Base-by-base conservation (phyloP, 2,113 vertebrate genomes). In the Ovibos moschatus region DNA sequence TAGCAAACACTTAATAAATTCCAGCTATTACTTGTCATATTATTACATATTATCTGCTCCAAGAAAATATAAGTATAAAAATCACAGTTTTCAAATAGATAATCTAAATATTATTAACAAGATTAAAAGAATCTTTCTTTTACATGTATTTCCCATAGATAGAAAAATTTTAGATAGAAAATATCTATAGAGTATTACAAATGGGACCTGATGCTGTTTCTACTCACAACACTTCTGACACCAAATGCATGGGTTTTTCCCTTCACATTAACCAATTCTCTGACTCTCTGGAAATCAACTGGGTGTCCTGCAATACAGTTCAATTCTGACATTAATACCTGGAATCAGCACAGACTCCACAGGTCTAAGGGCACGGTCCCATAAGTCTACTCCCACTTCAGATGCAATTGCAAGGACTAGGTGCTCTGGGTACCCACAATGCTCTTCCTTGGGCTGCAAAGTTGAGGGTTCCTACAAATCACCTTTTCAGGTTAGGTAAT, bases 1-100 rank as follows among this genome's bases (percentile, higher is more conserved):
- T 4, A 76, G 55, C 43, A 83, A 98, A 91, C 23, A 43, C 51
- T 94, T 87, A 91, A 79, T 89, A 95, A 89, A 96, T 94, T 45
- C 40, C 50, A 95, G 33, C 50, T 86, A 33, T n/a, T 92, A 78
- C 14, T 58, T 36, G 40, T 27, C 53, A 76, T 67, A 50, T 76
- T 86, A n/a, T 25, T 25, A 55, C 12, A 43, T 53, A 87, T 55
- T 14, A 76, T 55, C 25, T 93, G 15, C 36, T 76, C n/a, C 55
- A 88, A 67, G 64, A 43, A 92, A 96, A 76, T 50, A 10, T 4
- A 7, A 84, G 23, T 50, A 47, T 82, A 36, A 93, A 91, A 96
- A 85, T 40, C 21, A 62, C 27, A 81, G 79, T n/a, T 94, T 55
- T 9, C 36, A 96, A 87, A 84, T 30, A 87, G 15, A 28, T 21